Conservation (phyloP, 2,797 vertebrate species). For the Alcedo quadribrachys region DNA sequence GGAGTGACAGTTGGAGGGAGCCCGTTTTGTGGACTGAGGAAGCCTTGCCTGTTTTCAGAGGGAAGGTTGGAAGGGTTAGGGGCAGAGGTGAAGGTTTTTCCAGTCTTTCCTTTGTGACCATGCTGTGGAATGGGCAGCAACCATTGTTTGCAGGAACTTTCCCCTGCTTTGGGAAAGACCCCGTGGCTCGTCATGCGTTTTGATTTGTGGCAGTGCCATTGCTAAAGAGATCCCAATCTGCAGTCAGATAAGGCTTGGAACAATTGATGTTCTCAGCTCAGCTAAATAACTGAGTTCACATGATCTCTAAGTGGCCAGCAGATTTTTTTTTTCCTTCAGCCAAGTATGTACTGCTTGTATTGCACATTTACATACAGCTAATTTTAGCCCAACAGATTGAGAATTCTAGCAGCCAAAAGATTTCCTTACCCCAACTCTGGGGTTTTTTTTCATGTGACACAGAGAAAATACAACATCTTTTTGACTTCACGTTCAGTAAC, state of each 20-base stretch:
- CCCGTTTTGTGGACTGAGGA: not conserved
- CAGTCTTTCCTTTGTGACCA: not conserved
- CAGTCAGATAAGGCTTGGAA: conserved; percentile 26
- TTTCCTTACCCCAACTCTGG: not conserved
- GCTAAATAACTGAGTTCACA: conserved; percentile 10
- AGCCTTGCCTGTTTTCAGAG: not conserved
- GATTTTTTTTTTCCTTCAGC: conserved; percentile 24
- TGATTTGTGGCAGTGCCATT: not conserved
- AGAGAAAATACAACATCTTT: not conserved
- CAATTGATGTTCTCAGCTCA: conserved; percentile 13
- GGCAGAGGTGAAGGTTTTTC: not conserved
- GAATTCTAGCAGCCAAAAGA: conserved; percentile 15
- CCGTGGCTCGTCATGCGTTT: not conserved
- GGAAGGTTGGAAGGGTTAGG: not conserved
- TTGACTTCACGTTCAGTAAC: not conserved
- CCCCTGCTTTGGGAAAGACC: not conserved
- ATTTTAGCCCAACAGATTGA: conserved; percentile 33
- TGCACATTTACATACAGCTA: conserved; percentile 22
- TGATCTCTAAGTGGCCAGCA: not conserved
- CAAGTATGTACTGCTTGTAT: conserved; percentile 18
- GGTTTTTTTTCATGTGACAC: not conserved
- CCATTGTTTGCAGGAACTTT: not conserved
- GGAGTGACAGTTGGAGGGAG: not conserved
- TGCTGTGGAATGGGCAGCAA: not conserved
- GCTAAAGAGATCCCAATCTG: conserved; percentile 7